Base-by-base conservation (phyloP, 2,888 invertebrate genomes). In the Mechanitis messenoides region DNA sequence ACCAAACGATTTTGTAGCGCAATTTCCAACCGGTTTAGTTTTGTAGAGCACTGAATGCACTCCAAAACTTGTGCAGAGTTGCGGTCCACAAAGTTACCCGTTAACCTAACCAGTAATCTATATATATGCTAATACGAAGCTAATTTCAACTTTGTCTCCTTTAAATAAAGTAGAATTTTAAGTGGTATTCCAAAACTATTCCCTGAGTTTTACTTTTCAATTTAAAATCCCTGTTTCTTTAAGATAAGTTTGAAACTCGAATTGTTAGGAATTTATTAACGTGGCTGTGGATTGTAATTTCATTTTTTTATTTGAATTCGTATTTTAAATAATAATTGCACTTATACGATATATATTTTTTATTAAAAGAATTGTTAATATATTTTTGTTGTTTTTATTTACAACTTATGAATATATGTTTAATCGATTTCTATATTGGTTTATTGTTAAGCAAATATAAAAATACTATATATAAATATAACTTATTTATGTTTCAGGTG, bases 11-110 rank as follows among this genome's bases (percentile, higher is more conserved):
- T 62, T 62, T 68, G 67, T 71, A 71, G 69, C 62, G 66, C 70
- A 72, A 68, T 71, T 60, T 71, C 71, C 73, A 69, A 65, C 61
- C 71, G 70, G 71, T 72, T 72, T 70, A 69, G 69, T 69, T 70
- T 61, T 63, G 60, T 67, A 71, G 69, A 65, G 68, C 65, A 64
- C 65, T 66, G 65, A 69, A 66, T 71, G 70, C 68, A 70, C 72
- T 72, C 69, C 66, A 72, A 50, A 71, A 71, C 67, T 71, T 67
- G 64, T 62, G 63, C 59, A 67, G 61, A 64, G 67, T 62, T 62
- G 66, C 65, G 68, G 69, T 68, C 64, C 66, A 55, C 60, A 64
- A 68, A 64, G 64, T 68, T 65, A 55, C 38, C 65, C 59, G 64
- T 62, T 63, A 61, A 65, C 68, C 66, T 61, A 59, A 62, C 64